Evolutionary conservation across 2,888 invertebrate species (phyloP).

Genomic region (Pristionchus fissidentatus): DNA sequence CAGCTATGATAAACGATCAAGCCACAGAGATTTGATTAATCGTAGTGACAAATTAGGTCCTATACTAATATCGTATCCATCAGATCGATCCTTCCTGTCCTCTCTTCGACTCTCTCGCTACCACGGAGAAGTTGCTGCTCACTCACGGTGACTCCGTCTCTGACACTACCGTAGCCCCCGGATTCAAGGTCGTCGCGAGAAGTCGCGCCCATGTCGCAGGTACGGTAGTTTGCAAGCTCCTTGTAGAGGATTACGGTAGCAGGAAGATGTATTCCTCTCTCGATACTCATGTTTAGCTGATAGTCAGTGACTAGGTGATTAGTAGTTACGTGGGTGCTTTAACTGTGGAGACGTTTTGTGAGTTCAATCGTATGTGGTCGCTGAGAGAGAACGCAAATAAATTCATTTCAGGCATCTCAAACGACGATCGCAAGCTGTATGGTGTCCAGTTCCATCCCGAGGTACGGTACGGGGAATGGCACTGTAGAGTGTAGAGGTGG

Average conservation of each 20-base stretch:
- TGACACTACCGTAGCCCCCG: conserved; percentile 85
- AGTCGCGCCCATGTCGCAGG: conserved; percentile 77
- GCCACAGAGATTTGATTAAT: no score
- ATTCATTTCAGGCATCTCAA: conserved; percentile 84
- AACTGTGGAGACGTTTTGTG: not conserved
- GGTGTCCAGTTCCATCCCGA: conserved; percentile 99
- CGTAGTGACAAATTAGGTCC: no score
- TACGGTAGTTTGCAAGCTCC: conserved; percentile 16
- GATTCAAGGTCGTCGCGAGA: conserved; percentile 87
- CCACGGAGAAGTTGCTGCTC: conserved; percentile 81
- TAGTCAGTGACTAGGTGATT: no score
- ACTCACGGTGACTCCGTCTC: conserved; percentile 98
- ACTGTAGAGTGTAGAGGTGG: not conserved
- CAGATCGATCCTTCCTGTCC: conserved; percentile 90
- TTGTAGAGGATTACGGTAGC: not conserved
- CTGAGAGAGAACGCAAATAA: not conserved
- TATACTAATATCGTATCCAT: no score
- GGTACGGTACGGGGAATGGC: conserved; percentile 82
- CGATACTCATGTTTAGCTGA: no score
- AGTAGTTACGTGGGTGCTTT: not conserved
- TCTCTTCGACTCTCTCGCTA: conserved; percentile 83
- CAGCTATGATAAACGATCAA: no score
- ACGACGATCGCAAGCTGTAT: conserved; percentile 90
- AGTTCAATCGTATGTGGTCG: not conserved
- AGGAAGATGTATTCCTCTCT: not conserved